phyloP scores from a whole-genome alignment of 2,797 vertebrate species.

The Coccyzus lansbergi region DNA sequence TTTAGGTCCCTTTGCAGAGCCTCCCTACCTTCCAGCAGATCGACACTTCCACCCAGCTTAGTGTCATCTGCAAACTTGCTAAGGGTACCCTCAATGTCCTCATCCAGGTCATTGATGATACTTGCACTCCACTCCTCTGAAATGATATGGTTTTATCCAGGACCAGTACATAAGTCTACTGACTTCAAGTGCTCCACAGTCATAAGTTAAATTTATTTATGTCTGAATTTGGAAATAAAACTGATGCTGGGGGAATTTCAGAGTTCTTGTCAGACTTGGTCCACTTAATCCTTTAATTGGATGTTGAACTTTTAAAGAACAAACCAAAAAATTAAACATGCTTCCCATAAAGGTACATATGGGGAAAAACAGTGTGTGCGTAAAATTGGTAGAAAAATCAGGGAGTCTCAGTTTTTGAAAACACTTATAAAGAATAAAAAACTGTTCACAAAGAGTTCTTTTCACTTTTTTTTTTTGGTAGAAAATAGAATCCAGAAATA shows the following conservation, averaged over 20 bases:
- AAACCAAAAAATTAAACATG: neutral
- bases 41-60: too few relatives aligned
- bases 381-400: neutral
- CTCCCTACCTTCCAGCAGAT: too few relatives aligned
- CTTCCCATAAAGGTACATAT: neutral
- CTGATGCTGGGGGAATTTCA: neutral
- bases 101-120: too few relatives aligned
- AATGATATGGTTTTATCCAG: neutral
- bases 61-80: too few relatives aligned
- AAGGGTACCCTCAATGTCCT: too few relatives aligned
- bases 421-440: neutral
- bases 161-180: neutral
- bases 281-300: slow-evolving; percentile 37
- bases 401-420: neutral
- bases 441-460: neutral
- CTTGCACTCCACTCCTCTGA: neutral
- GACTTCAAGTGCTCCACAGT: neutral
- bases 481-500: slow-evolving; percentile 28
- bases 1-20: too few relatives aligned
- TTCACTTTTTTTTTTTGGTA: neutral
- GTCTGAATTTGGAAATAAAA: neutral
- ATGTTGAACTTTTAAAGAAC: slow-evolving; percentile 22
- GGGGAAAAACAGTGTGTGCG: neutral
- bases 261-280: slow-evolving; percentile 5
- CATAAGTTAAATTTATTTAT: neutral